Evolutionary conservation across 2,797 vertebrate genomes (phyloP).

Genomic region (Pipistrellus pygmaeus): DNA sequence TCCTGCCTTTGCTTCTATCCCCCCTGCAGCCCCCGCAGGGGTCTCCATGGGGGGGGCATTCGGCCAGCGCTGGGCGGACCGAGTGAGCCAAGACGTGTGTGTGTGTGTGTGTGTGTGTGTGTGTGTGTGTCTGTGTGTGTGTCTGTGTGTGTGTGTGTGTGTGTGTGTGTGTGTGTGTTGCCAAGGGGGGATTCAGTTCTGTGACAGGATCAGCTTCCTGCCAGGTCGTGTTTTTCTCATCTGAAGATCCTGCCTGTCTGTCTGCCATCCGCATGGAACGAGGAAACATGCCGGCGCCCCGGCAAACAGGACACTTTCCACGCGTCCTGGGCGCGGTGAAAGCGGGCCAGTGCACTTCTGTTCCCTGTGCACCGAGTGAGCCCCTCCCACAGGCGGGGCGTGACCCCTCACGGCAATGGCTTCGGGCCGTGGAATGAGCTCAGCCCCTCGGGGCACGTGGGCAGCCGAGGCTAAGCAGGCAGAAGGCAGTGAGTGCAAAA

Average conservation of each 20-base stretch:
- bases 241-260: background rate
- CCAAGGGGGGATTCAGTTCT: background rate
- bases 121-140: background rate
- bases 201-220: background rate
- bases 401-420: background rate
- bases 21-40: background rate
- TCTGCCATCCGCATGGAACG: background rate
- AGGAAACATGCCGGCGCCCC: background rate
- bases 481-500: background rate
- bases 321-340: background rate
- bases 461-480: background rate
- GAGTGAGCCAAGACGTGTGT: background rate
- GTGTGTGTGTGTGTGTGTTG: background rate
- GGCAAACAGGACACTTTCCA: background rate
- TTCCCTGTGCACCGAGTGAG: background rate
- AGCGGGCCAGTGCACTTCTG: no score
- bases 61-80: background rate
- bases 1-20: background rate
- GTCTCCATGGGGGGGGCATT: background rate
- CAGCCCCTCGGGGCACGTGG: background rate
- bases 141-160: background rate
- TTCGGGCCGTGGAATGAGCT: background rate
- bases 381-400: background rate
- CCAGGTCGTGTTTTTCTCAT: background rate
- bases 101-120: background rate